Conservation (phyloP, 1,140 invertebrate species). For the Episyrphus balteatus region DNA sequence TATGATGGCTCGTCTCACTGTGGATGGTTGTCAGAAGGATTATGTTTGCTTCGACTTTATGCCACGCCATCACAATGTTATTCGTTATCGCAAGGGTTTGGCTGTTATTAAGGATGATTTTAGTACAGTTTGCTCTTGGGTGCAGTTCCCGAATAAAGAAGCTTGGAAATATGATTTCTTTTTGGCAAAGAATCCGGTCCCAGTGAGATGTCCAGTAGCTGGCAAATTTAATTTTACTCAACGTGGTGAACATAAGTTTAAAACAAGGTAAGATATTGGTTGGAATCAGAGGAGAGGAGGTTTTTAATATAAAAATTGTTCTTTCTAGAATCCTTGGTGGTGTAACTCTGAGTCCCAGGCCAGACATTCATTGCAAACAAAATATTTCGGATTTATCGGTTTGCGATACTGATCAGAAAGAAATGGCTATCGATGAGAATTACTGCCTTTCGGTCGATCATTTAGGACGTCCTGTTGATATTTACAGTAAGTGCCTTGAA, state of each 20-base stretch:
- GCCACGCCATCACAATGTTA: slow-evolving; percentile 89
- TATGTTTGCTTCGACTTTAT: slow-evolving; percentile 96
- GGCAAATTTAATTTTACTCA: slow-evolving; percentile 93
- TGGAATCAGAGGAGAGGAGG: no score
- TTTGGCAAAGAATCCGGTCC: slow-evolving; percentile 80
- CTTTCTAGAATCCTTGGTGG: slow-evolving; percentile 72
- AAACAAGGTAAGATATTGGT: slow-evolving; percentile 46
- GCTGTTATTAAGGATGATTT: slow-evolving; percentile 84
- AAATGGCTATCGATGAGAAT: slow-evolving; percentile 84
- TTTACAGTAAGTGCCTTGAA: slow-evolving; percentile 50
- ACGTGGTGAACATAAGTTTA: slow-evolving; percentile 74
- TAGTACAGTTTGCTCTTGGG: slow-evolving; percentile 87
- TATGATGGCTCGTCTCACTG: slow-evolving; percentile 91
- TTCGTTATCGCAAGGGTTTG: slow-evolving; percentile 78
- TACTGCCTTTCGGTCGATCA: slow-evolving; percentile 95
- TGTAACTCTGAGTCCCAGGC: slow-evolving; percentile 83
- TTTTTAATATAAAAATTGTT: no score
- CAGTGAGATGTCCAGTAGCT: slow-evolving; percentile 88
- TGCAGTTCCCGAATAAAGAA: slow-evolving; percentile 73
- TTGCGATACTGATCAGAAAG: slow-evolving; percentile 87
- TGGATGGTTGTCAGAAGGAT: slow-evolving; percentile 97
- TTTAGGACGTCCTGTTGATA: slow-evolving; percentile 82
- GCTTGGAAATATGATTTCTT: slow-evolving; percentile 84
- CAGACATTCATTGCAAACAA: slow-evolving; percentile 84
- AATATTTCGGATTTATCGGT: slow-evolving; percentile 92